These are phyloP conservation scores for Propithecus deckenii DNA, from an alignment of 2,797 vertebrate species.

Conservation along the genomic window DNA sequence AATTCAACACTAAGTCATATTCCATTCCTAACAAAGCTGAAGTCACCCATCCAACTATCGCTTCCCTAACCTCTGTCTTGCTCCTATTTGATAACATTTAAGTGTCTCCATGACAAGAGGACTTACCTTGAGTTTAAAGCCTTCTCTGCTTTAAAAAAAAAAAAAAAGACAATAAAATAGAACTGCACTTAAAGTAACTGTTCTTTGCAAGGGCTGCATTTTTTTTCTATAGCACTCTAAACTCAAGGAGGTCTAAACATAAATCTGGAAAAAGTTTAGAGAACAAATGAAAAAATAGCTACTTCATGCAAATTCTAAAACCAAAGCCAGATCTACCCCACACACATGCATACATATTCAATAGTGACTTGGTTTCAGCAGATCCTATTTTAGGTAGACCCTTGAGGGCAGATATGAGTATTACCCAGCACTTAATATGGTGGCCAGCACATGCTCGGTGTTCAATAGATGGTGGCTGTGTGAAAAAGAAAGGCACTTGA, in stretches of 20 bases:
- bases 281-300: slow-evolving; percentile 52
- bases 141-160: neutral
- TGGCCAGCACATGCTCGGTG: neutral
- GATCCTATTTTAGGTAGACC: neutral
- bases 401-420: neutral
- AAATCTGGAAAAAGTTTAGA: slow-evolving; percentile 40
- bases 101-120: neutral
- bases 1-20: neutral
- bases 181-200: slow-evolving; percentile 19
- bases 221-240: neutral
- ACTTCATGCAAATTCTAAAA: slow-evolving; percentile 21
- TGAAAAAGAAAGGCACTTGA: neutral
- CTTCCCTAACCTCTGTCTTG: neutral
- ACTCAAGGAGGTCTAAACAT: slow-evolving; percentile 3
- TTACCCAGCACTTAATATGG: neutral
- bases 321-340: neutral
- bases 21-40: neutral
- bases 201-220: neutral
- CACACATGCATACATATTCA: neutral
- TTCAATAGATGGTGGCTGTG: neutral
- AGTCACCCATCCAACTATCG: neutral
- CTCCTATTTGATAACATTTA: neutral
- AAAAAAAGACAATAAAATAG: neutral
- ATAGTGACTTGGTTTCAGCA: neutral
- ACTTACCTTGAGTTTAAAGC: neutral